Conservation (phyloP, 2,113 vertebrate genomes). For the Alethe castanea region DNA sequence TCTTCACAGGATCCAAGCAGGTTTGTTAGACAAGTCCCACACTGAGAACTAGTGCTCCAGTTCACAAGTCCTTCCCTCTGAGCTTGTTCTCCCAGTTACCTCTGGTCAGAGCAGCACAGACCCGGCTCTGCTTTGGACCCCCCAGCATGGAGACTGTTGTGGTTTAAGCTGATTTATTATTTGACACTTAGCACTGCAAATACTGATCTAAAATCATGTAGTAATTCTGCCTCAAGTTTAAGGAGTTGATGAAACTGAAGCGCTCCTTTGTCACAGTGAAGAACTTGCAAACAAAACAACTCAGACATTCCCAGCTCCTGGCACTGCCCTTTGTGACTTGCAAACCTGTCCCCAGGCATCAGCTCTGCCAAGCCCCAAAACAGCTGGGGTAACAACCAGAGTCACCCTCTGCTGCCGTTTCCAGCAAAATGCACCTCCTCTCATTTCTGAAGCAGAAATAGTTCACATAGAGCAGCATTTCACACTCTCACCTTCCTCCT, state of each 20-base stretch:
- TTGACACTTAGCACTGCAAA: neutral
- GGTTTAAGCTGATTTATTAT: neutral
- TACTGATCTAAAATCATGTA: neutral
- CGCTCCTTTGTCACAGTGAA: neutral
- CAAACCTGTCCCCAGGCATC: neutral
- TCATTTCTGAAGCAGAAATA: neutral
- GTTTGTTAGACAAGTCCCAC: neutral
- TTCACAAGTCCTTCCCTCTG: neutral
- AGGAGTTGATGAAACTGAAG: neutral
- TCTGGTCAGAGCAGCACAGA: neutral
- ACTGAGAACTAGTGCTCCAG: neutral
- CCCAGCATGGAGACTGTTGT: fast-evolving
- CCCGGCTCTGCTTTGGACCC: neutral
- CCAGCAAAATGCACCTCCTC: neutral
- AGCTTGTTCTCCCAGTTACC: neutral
- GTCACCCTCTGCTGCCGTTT: neutral
- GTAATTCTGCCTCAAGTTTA: neutral
- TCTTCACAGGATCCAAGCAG: neutral
- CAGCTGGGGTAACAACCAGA: neutral
- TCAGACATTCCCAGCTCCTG: neutral
- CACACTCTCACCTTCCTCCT: neutral
- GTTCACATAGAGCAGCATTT: neutral
- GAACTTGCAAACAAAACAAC: neutral
- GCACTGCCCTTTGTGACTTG: neutral
- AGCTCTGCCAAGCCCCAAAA: neutral